phyloP scores from a whole-genome alignment of 2,888 invertebrate genomes.

The Diplolepis rosae region DNA sequence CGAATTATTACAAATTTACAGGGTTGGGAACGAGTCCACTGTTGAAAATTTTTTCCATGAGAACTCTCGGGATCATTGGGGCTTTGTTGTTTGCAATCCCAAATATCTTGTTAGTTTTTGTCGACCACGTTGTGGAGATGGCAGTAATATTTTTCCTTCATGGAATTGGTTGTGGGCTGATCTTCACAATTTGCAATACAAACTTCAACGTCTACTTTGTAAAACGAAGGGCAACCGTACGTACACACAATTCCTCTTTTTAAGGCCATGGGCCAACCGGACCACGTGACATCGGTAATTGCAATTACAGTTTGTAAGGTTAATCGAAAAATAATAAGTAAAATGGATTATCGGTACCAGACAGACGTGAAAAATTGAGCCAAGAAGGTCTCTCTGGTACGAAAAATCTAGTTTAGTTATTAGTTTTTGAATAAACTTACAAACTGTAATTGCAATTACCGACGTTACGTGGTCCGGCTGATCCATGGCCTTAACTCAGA shows the following conservation, averaged over 20 bases:
- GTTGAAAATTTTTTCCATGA: constrained; percentile 80
- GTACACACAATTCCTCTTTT: constrained; percentile 28
- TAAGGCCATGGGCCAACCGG: no score
- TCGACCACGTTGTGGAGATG: constrained; percentile 78
- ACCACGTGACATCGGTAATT: no score
- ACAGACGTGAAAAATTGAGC: no score
- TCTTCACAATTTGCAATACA: constrained; percentile 83
- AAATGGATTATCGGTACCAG: no score
- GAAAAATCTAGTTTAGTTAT: no score
- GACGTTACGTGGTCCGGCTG: no score
- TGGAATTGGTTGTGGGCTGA: constrained; percentile 84
- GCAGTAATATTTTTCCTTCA: constrained; percentile 77
- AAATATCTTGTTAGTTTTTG: constrained; percentile 79
- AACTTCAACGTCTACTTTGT: constrained; percentile 85
- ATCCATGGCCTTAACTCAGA: constrained; percentile 7
- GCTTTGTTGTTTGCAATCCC: constrained; percentile 80
- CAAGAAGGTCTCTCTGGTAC: no score
- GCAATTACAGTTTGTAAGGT: no score
- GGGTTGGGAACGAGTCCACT: constrained; percentile 82
- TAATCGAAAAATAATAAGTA: no score
- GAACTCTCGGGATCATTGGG: constrained; percentile 81
- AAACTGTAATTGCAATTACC: no score
- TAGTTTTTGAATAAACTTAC: no score
- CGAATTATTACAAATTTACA: constrained; percentile 65
- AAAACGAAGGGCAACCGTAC: constrained; percentile 78